Base-by-base conservation (phyloP, 2,888 invertebrate species). In the Labia minor region DNA sequence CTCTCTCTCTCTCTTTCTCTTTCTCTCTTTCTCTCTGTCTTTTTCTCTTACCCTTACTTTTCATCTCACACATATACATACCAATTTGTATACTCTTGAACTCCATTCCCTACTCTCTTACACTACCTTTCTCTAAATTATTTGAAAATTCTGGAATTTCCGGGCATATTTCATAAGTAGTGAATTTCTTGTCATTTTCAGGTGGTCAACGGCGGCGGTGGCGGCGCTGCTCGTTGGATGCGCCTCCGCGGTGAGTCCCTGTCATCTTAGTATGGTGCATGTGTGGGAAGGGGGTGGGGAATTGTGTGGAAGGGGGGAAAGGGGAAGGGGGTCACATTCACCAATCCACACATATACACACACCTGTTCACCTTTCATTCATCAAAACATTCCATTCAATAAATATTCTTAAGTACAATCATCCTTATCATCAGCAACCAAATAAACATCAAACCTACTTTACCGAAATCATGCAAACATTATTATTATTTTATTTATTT, bases 191-290 rank as follows among this genome's bases (percentile, higher is more conserved):
- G 74, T 70, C 72, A 69, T 69, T 78, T 77, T 66, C 78, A 82
- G 82, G 77, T 77, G 80, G 76, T 76, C 80, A 77, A 81, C 80
- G 74, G 76, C 77, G 72, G 78, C 79, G 75, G 74, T 81, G 75
- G 75, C 77, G 74, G 75, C 77, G 49, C 49, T 49, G 49, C 49
- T 49, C 49, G 49, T 49, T 49, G 49, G 49, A 70, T 75, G 78
- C 71, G 76, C 77, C 71, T 74, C 77, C 72, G 81, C 78, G 80
- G 82, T 82, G 78, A 77, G 82, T 20, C 16, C 19, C 26, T n/a
- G 19, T 19, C 64, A 37, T 19, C 8, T 19, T 64, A 8, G 8
- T 3, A 6, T 26, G 3, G 4, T 26, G 26, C 26, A 26, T 26
- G 26, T 20, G 3, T 18, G 11, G 1, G 26, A 19, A 19, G 61